Evolutionary conservation across 2,888 invertebrate genomes (phyloP).

Genomic region (Microctonus brassicae): DNA sequence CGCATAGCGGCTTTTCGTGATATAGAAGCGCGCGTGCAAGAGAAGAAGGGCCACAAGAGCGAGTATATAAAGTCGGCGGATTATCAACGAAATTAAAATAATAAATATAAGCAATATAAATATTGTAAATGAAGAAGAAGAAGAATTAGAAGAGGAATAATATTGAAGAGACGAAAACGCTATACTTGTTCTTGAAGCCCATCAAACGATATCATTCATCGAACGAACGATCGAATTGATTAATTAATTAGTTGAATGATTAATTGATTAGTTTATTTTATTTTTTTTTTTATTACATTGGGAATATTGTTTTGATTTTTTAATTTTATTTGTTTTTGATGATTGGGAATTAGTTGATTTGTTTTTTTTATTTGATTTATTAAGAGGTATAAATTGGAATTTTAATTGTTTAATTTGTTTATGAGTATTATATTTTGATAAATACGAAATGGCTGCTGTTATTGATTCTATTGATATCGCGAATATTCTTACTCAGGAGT

Average conservation of each 20-base stretch:
- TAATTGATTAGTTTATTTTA: constrained; percentile 1
- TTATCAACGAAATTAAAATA: constrained; percentile 36
- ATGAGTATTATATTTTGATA: too few relatives aligned
- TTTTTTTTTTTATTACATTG: not conserved
- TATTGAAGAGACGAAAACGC: constrained; percentile 18
- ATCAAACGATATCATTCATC: constrained; percentile 49
- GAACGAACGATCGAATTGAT: constrained; percentile 61
- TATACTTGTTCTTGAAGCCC: constrained; percentile 51
- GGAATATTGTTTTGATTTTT: not conserved
- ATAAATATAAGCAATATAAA: constrained; percentile 20
- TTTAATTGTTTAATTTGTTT: not conserved
- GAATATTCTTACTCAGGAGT: constrained; percentile 86
- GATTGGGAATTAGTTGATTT: too few relatives aligned
- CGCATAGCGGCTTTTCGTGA: constrained; percentile 53
- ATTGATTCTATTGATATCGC: constrained; percentile 89
- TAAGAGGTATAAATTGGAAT: too few relatives aligned
- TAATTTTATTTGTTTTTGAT: too few relatives aligned
- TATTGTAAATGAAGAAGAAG: constrained; percentile 22
- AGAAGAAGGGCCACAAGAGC: constrained; percentile 30
- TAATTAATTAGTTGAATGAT: constrained; percentile 6
- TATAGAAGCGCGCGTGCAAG: constrained; percentile 48
- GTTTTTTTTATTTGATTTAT: not conserved
- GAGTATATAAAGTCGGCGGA: constrained; percentile 23
- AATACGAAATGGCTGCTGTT: constrained; percentile 60
- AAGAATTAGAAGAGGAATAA: constrained; percentile 29